Evolutionary conservation across 2,888 invertebrate genomes (phyloP).

Genomic region (Masnerella sp.): DNA sequence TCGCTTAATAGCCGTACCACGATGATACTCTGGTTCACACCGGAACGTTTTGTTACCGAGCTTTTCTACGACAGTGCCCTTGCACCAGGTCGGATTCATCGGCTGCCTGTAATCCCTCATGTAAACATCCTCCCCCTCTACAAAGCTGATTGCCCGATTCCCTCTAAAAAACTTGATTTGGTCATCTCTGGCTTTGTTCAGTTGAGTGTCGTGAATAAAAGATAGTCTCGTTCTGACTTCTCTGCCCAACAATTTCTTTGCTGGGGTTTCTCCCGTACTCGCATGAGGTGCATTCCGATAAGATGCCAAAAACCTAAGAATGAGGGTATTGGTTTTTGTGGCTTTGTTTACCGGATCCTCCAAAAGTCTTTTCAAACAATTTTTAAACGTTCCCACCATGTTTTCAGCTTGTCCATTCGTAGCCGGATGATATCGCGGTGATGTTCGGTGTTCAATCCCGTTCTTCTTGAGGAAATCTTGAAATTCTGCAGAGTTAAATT

Average conservation of each 20-base stretch:
- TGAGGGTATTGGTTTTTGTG: neutral
- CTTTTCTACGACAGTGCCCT: neutral
- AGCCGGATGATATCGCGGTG: conserved; percentile 57
- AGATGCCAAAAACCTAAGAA: conserved; percentile 7
- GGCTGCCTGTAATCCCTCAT: conserved; percentile 21
- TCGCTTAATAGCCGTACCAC: neutral
- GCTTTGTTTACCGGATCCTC: conserved; percentile 19
- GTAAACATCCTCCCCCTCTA: conserved; percentile 23
- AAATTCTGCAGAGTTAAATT: conserved; percentile 50
- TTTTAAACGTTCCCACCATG: conserved; percentile 58
- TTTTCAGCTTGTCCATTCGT: conserved; percentile 60
- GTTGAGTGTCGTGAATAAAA: neutral
- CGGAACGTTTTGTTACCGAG: neutral
- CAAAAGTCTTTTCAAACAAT: neutral
- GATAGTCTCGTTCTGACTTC: conserved; percentile 23
- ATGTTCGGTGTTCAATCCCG: conserved; percentile 42
- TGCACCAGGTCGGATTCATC: conserved; percentile 8
- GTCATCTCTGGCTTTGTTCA: neutral
- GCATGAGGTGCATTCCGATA: conserved; percentile 35
- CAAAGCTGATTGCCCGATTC: neutral
- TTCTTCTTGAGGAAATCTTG: conserved; percentile 30
- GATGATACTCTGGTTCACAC: neutral
- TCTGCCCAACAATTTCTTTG: conserved; percentile 39
- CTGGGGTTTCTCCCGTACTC: conserved; percentile 39
- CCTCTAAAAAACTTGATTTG: conserved; percentile 14